Evolutionary conservation across 2,888 invertebrate species (phyloP).

Genomic region (Lacanobia wlatinum): DNA sequence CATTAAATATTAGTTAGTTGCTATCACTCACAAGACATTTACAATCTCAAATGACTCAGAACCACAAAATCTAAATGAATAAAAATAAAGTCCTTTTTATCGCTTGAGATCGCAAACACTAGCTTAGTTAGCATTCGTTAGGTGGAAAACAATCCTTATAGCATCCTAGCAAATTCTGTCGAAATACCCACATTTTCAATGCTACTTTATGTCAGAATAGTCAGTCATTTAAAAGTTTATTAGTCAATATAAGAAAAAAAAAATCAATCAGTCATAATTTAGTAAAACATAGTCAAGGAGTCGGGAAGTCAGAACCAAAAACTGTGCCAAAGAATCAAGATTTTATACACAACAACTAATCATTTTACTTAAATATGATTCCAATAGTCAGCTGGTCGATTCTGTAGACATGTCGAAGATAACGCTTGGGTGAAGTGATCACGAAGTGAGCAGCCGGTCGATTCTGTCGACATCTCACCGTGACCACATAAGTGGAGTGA

Average conservation of each 20-base stretch:
- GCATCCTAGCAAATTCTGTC: slow-evolving; percentile 15
- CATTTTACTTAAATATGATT: no score
- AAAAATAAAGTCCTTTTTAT: neutral
- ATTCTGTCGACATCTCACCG: no score
- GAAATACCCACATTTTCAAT: neutral
- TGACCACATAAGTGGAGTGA: no score
- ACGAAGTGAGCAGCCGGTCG: no score
- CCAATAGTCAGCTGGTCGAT: no score
- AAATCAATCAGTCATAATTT: no score
- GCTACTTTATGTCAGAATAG: neutral
- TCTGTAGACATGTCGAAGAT: no score
- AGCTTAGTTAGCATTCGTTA: slow-evolving; percentile 23
- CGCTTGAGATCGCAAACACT: slow-evolving; percentile 32
- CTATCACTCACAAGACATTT: neutral
- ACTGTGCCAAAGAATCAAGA: no score
- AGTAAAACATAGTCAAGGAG: no score
- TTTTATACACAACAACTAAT: neutral
- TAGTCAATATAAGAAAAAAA: neutral
- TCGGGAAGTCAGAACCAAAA: no score
- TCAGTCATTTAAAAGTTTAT: neutral
- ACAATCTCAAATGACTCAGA: slow-evolving; percentile 17
- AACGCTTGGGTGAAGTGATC: no score
- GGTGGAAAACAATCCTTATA: slow-evolving; percentile 1
- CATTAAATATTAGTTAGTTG: neutral
- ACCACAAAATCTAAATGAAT: neutral